Evolutionary conservation across 2,797 vertebrate species (phyloP).

Genomic region (Capromys pilorides): DNA sequence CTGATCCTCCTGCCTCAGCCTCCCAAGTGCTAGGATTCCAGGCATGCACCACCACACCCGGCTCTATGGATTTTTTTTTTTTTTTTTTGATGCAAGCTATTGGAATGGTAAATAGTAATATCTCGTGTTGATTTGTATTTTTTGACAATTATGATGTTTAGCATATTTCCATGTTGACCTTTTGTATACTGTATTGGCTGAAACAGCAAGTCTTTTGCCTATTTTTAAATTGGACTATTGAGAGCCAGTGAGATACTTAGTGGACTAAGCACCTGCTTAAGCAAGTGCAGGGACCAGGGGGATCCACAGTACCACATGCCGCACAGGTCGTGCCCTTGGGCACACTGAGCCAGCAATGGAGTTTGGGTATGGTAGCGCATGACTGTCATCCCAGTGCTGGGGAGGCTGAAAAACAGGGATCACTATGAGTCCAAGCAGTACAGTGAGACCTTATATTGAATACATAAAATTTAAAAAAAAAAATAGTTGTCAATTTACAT

Average conservation of each 20-base stretch:
- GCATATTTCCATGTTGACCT: background rate
- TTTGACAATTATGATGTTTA: background rate
- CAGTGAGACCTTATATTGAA: no score
- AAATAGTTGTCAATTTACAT: background rate
- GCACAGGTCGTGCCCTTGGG: no score
- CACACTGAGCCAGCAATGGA: no score
- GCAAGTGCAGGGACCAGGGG: no score
- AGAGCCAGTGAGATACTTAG: no score
- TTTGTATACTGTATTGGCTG: background rate
- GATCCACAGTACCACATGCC: no score
- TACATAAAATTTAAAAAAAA: background rate
- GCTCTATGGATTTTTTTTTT: no score
- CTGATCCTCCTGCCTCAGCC: no score
- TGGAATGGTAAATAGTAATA: background rate
- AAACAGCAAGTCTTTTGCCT: background rate
- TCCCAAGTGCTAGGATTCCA: no score
- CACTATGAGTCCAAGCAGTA: background rate
- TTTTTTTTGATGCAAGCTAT: background rate
- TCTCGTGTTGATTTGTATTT: background rate
- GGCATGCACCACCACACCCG: no score
- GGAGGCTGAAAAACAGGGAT: background rate
- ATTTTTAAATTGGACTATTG: background rate
- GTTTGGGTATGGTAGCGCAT: background rate
- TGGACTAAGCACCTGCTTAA: no score
- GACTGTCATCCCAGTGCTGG: background rate